Base-by-base conservation (phyloP, 2,888 invertebrate genomes). In the Seira ritae region DNA sequence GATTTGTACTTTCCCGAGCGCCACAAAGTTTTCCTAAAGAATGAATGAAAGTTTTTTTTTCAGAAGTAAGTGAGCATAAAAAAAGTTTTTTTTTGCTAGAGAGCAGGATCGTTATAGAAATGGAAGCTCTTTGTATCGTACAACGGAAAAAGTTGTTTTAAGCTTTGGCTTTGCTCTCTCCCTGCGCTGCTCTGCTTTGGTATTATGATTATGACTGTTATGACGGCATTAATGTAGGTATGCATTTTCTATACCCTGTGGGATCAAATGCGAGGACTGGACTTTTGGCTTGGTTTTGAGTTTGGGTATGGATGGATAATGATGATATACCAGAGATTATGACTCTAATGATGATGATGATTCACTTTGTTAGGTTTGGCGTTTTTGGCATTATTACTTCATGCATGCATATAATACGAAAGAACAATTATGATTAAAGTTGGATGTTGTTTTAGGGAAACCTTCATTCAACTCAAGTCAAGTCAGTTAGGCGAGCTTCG, bases 341-440 rank as follows among this genome's bases (percentile, higher is more conserved):
- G 79, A 75, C 70, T 84, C 74, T 80, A 74, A 84, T 80, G 79
- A 84, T 84, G 50, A 75, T 75, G 83, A 84, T 80, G 79, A 80
- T 84, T 74, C 78, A 80, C 69, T 67, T 42, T 75, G 79, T 70
- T 84, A 70, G 69, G 69, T 70, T 80, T 80, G 79, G 72, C 72
- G 67, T 79, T 79, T 75, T 71, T 78, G 78, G 78, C 78, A 79
- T 79, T 67, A 78, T 62, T 76, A 19, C 68, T 37, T 12, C 42
- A 42, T 77, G 69, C 60, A 55, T 77, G 42, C 66, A 72, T 50
- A 22, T 37, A 23, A 66, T 67, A 50, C 71, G 15, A 50, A 55
- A 67, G 24, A 67, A 55, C 66, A 50, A 73, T 73, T 70, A 79
- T 79, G 31, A 73, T 71, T 70, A 78, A 70, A 71, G 71, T 65